Evolutionary conservation across 2,113 vertebrate species (phyloP).

Genomic region (Crocuta crocuta): DNA sequence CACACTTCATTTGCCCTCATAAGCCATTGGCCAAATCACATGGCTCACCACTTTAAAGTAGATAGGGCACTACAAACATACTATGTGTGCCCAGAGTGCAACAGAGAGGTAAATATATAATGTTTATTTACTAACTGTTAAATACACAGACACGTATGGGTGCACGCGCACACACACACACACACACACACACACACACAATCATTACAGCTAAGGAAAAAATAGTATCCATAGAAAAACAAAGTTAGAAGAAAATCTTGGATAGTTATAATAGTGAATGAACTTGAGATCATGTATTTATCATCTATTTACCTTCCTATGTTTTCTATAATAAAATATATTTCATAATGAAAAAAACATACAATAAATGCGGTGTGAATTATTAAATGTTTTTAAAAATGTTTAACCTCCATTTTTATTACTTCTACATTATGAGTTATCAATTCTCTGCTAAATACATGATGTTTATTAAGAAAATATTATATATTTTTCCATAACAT

Average conservation of each 20-base stretch:
- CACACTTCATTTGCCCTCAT: background rate
- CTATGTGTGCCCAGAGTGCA: background rate
- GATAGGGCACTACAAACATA: background rate
- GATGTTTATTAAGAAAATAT: background rate
- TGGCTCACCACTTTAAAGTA: background rate
- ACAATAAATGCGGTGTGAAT: background rate
- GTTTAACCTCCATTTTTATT: background rate
- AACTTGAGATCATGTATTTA: background rate
- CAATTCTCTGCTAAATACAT: background rate
- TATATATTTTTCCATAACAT: background rate
- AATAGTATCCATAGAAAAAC: background rate
- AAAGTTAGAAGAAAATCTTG: background rate
- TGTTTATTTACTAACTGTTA: background rate
- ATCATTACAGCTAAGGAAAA: background rate
- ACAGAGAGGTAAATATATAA: background rate
- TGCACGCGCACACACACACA: background rate
- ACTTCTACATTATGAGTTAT: background rate
- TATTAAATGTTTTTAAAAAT: background rate
- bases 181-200: background rate
- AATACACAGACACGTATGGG: too few species aligned
- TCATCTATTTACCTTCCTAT: background rate
- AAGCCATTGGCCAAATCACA: background rate
- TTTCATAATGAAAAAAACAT: background rate
- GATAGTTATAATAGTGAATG: background rate
- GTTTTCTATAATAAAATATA: constrained; percentile 4